phyloP scores from a whole-genome alignment of 2,113 vertebrate genomes.

The Thinocorus orbignyianus region DNA sequence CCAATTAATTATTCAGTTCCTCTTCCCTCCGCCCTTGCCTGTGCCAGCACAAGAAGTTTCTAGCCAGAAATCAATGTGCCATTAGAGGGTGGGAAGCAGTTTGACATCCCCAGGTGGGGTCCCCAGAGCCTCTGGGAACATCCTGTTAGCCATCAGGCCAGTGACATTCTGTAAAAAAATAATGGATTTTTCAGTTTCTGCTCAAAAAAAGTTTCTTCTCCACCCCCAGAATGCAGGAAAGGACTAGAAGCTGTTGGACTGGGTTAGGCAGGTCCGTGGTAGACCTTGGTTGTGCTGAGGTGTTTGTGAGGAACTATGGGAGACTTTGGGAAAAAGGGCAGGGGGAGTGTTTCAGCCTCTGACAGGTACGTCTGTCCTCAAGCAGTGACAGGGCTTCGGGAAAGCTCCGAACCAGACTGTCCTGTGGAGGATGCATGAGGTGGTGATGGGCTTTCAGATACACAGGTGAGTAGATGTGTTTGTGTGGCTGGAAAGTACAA shows the following conservation, averaged over 20 bases:
- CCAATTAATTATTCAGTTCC: not conserved
- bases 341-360: not conserved
- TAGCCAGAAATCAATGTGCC: not conserved
- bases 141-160: not conserved
- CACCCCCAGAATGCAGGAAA: not conserved
- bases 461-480: not conserved
- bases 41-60: not conserved
- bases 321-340: not conserved
- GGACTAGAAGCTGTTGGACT: not conserved
- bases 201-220: not conserved
- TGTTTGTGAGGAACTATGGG: not conserved
- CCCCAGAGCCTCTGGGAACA: not conserved
- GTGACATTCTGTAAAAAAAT: not conserved
- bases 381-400: not conserved
- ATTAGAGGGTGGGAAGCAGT: not conserved
- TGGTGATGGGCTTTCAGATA: not conserved
- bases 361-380: not conserved
- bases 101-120: not conserved
- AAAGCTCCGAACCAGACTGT: not conserved
- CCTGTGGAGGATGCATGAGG: not conserved
- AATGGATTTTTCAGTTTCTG: not conserved
- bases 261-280: not conserved
- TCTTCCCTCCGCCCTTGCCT: not conserved
- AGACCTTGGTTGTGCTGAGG: not conserved
- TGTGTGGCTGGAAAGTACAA: not conserved